A percentile compares a stretch with the other conserved stretches of the same genome.
Evolutionary conservation across 2,113 vertebrate species (phyloP).

Genomic region (Plotosus lineatus): DNA sequence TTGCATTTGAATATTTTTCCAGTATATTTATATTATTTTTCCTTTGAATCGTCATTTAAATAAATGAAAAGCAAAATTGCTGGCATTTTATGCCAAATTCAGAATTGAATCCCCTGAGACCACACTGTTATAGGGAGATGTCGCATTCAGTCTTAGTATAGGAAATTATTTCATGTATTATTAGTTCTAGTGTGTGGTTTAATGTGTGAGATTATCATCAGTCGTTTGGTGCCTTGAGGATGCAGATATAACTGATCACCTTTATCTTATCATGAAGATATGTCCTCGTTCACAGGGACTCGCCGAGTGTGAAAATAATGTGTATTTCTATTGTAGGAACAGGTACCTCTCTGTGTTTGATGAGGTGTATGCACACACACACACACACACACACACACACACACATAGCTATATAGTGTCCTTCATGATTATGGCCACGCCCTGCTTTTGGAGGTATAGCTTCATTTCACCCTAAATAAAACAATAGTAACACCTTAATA

Average conservation of each 20-base stretch:
- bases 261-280: not conserved
- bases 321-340: no score
- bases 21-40: slow-evolving; percentile 21
- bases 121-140: slow-evolving; percentile 45
- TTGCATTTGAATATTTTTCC: slow-evolving; percentile 30
- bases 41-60: slow-evolving; percentile 26
- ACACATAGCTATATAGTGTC: no score
- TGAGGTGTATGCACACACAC: no score
- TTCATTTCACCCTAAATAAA: no score
- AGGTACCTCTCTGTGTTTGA: no score
- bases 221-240: slow-evolving; percentile 48
- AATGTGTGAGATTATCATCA: slow-evolving; percentile 69
- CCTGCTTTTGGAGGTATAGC: no score
- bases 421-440: no score
- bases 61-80: slow-evolving; percentile 22
- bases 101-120: slow-evolving; percentile 41
- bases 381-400: no score
- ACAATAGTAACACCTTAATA: no score
- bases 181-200: slow-evolving; percentile 65
- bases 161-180: slow-evolving; percentile 64
- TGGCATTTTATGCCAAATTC: slow-evolving; percentile 35
- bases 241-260: not conserved
- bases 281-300: no score
- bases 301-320: not conserved
- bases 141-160: slow-evolving; percentile 54